A percentile compares a stretch with the other conserved stretches of the same genome.
phyloP scores from a whole-genome alignment of 2,888 invertebrate genomes.

The Epinotia brunnichana region DNA sequence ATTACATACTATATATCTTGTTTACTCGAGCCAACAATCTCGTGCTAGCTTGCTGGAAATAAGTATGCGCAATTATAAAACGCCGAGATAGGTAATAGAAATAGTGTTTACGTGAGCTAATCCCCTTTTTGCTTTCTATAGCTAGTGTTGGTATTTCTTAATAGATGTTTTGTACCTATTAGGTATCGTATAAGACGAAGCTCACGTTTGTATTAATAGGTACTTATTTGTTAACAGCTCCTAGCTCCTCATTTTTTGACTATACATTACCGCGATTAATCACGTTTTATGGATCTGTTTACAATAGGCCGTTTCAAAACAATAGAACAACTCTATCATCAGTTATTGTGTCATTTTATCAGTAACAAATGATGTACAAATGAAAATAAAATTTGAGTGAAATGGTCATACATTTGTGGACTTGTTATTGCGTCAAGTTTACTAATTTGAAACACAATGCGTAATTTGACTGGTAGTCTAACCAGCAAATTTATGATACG shows the following conservation, averaged over 20 bases:
- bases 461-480: too few species aligned
- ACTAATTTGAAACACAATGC: too few species aligned
- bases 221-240: slow-evolving; percentile 19
- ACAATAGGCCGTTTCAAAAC: slow-evolving; percentile 37
- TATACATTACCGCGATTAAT: slow-evolving; percentile 12
- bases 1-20: background rate
- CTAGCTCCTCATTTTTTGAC: slow-evolving; percentile 7
- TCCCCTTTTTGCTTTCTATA: background rate
- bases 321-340: slow-evolving; percentile 23
- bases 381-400: background rate
- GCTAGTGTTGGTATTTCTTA: slow-evolving; percentile 5
- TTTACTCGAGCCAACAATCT: background rate
- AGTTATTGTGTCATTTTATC: background rate
- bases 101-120: slow-evolving; percentile 7
- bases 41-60: background rate
- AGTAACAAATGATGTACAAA: background rate
- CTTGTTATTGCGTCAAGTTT: background rate
- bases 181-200: slow-evolving; percentile 7
- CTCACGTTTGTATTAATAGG: slow-evolving; percentile 12
- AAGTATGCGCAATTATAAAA: background rate
- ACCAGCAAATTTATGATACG: too few species aligned
- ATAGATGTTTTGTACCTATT: background rate
- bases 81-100: background rate
- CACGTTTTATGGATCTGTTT: slow-evolving; percentile 30
- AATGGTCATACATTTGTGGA: background rate